These are phyloP conservation scores for Mystacides longicornis DNA, from an alignment of 2,888 invertebrate species.

Conservation along the genomic window DNA sequence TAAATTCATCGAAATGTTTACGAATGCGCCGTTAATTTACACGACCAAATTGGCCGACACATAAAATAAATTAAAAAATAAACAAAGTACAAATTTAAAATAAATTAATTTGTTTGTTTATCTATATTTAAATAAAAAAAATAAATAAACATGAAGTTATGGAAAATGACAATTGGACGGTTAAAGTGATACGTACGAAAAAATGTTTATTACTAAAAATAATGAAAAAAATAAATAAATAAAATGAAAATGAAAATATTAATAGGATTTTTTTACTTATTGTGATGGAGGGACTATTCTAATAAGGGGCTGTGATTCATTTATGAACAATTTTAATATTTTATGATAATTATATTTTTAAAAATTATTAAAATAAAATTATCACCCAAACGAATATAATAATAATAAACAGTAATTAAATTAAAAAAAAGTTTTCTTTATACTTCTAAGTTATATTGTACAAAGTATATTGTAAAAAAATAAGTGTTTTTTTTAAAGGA, in stretches of 20 bases:
- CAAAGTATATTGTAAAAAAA: not conserved
- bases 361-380: no score
- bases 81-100: not conserved
- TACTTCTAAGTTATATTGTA: not conserved
- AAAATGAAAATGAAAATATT: not conserved
- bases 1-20: not conserved
- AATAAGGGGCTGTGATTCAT: conserved; percentile 11
- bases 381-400: no score
- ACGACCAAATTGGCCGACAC: conserved; percentile 12
- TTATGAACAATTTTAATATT: not conserved
- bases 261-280: not conserved
- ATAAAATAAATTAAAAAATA: not conserved
- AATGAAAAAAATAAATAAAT: not conserved
- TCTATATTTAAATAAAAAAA: not conserved
- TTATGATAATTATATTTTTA: no score
- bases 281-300: conserved; percentile 14
- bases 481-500: not conserved
- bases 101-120: not conserved
- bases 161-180: conserved; percentile 11
- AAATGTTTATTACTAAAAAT: not conserved
- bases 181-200: conserved; percentile 18
- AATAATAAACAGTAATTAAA: no score
- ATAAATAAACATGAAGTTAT: not conserved
- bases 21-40: no score
- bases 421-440: no score